Evolutionary conservation across 2,888 invertebrate species (phyloP).

Genomic region (Drosophila hamatofila): DNA sequence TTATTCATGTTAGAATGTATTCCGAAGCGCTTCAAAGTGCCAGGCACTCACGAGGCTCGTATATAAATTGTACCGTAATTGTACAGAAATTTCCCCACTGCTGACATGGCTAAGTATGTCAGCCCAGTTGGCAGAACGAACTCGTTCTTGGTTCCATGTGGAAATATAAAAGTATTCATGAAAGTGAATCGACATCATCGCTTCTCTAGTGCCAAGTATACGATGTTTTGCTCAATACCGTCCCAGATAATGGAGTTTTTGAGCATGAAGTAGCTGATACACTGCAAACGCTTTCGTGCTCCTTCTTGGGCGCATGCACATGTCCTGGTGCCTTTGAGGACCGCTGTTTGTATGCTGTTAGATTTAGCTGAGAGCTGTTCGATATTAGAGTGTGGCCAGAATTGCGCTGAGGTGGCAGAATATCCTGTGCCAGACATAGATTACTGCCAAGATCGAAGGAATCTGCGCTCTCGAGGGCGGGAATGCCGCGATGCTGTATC

Average conservation of each 20-base stretch:
- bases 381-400: neutral
- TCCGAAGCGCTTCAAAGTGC: neutral
- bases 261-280: neutral
- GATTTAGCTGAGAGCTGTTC: too few relatives aligned
- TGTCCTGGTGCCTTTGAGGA: too few relatives aligned
- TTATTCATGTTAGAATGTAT: neutral
- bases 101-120: neutral
- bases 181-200: neutral
- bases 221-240: neutral
- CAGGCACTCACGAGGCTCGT: neutral
- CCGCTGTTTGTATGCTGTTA: too few relatives aligned
- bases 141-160: neutral
- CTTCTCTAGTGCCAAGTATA: neutral
- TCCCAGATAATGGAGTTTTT: neutral
- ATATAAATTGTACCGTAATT: too few relatives aligned
- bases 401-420: neutral
- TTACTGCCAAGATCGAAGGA: constrained; percentile 36
- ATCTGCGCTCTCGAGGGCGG: constrained; percentile 31
- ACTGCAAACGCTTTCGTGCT: neutral
- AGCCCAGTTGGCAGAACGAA: neutral
- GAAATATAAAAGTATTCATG: neutral
- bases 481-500: constrained; percentile 38
- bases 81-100: neutral
- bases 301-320: too few relatives aligned
- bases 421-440: neutral